Conservation (phyloP, 2,888 invertebrate genomes). For the Isoperla grammatica region DNA sequence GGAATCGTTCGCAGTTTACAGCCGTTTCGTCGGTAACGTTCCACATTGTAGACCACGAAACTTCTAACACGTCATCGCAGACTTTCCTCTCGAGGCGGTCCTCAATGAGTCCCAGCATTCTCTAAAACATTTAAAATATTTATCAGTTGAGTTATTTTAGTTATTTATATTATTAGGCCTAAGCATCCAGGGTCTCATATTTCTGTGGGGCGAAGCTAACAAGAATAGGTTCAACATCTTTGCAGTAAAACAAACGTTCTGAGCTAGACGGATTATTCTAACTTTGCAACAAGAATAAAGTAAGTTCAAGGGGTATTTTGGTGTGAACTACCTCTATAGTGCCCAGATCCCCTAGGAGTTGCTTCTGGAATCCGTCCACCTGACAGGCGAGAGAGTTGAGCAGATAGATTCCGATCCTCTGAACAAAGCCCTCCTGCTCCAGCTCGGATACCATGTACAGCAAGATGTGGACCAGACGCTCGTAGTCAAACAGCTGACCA, state of each 20-base stretch:
- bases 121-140: slow-evolving; percentile 46
- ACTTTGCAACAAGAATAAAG: too few relatives aligned
- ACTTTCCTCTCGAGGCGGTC: slow-evolving; percentile 67
- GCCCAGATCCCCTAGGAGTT: slow-evolving; percentile 82
- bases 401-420: slow-evolving; percentile 89
- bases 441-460: slow-evolving; percentile 75
- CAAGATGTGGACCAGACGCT: slow-evolving; percentile 75
- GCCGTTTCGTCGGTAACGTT: slow-evolving; percentile 96
- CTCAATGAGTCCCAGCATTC: slow-evolving; percentile 83
- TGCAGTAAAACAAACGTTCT: too few relatives aligned
- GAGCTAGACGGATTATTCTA: too few relatives aligned
- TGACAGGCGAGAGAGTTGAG: slow-evolving; percentile 95
- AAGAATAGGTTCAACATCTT: background rate
- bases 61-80: slow-evolving; percentile 95
- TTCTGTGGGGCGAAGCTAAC: background rate
- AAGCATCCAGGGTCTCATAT: slow-evolving; percentile 23
- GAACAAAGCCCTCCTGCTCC: slow-evolving; percentile 86
- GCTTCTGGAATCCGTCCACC: slow-evolving; percentile 89
- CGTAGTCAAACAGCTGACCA: slow-evolving; percentile 80
- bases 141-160: background rate
- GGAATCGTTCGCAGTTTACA: slow-evolving; percentile 85
- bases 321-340: slow-evolving; percentile 74
- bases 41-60: slow-evolving; percentile 99
- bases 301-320: too few relatives aligned
- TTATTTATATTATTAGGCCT: slow-evolving; percentile 11